Percentiles rank a stretch among this genome's conserved stretches.
Evolutionary conservation across 2,888 invertebrate genomes (phyloP).

Genomic region (Cylloceria caligata): DNA sequence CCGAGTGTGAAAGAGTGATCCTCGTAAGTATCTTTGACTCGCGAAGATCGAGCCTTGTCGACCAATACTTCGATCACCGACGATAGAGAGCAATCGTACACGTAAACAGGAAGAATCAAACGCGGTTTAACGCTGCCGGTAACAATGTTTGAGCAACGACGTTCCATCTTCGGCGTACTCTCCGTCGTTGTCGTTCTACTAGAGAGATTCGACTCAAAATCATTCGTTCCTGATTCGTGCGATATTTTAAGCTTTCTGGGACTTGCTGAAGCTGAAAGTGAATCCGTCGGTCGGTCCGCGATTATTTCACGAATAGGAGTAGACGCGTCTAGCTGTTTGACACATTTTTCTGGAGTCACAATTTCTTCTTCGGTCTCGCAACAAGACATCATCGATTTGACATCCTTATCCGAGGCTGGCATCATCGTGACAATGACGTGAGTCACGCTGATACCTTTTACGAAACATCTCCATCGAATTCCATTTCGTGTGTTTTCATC

Average conservation of each 20-base stretch:
- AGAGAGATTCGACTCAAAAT: constrained; percentile 70
- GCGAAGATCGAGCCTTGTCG: constrained; percentile 80
- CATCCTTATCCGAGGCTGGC: constrained; percentile 87
- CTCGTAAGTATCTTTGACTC: constrained; percentile 85
- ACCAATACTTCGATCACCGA: constrained; percentile 86
- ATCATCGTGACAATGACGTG: constrained; percentile 89
- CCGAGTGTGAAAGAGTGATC: constrained; percentile 85
- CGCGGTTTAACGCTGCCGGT: constrained; percentile 71
- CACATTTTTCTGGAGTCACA: constrained; percentile 63
- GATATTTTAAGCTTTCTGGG: constrained; percentile 64
- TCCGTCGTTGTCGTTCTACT: constrained; percentile 72
- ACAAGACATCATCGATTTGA: constrained; percentile 76
- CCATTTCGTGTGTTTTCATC: constrained; percentile 58
- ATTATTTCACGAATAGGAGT: constrained; percentile 54
- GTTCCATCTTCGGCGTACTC: constrained; percentile 68
- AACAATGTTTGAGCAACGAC: constrained; percentile 63
- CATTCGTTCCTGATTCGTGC: constrained; percentile 58
- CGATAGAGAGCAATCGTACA: constrained; percentile 89
- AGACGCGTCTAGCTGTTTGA: constrained; percentile 67
- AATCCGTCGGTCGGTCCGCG: constrained; percentile 40
- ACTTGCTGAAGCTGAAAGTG: constrained; percentile 48
- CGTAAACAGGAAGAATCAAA: constrained; percentile 87
- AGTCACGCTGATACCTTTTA: constrained; percentile 87
- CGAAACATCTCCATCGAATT: constrained; percentile 88
- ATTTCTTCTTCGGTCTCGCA: constrained; percentile 66